phyloP scores from a whole-genome alignment of 2,888 invertebrate species.

The Thera britannica region DNA sequence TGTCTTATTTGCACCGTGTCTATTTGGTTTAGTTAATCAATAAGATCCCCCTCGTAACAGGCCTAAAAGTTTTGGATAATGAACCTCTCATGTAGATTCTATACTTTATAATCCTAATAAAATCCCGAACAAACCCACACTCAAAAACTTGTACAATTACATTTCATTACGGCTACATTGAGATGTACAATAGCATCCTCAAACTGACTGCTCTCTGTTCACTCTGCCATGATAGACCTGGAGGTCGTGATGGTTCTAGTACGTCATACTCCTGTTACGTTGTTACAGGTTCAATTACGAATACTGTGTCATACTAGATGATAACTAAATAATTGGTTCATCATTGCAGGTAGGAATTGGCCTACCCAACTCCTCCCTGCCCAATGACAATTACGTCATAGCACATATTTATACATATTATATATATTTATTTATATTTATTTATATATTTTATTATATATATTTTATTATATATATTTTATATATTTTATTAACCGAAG shows the following conservation, averaged over 20 bases:
- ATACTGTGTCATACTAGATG: too few species aligned
- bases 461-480: too few species aligned
- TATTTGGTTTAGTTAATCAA: too few species aligned
- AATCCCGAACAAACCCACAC: constrained; percentile 34
- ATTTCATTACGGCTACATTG: constrained; percentile 41
- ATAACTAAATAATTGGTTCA: too few species aligned
- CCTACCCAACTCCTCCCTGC: too few species aligned
- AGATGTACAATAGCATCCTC: constrained; percentile 23
- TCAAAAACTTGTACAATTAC: constrained; percentile 43
- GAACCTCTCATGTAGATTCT: constrained; percentile 13
- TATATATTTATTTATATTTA: too few species aligned
- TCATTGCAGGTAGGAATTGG: too few species aligned
- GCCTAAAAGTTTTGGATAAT: constrained; percentile 10
- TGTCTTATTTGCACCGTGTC: too few species aligned
- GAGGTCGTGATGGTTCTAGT: constrained; percentile 5
- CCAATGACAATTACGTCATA: too few species aligned
- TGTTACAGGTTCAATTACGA: background rate
- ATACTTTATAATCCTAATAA: constrained; percentile 18
- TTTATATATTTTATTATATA: too few species aligned
- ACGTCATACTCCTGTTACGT: background rate
- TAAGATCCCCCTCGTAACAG: background rate
- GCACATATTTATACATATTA: too few species aligned
- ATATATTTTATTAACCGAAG: too few species aligned
- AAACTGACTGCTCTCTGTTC: constrained; percentile 28
- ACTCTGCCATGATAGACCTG: constrained; percentile 5